These are phyloP conservation scores for Muscidifurax raptorellus DNA, from an alignment of 1,140 invertebrate genomes.

Conservation along the genomic window DNA sequence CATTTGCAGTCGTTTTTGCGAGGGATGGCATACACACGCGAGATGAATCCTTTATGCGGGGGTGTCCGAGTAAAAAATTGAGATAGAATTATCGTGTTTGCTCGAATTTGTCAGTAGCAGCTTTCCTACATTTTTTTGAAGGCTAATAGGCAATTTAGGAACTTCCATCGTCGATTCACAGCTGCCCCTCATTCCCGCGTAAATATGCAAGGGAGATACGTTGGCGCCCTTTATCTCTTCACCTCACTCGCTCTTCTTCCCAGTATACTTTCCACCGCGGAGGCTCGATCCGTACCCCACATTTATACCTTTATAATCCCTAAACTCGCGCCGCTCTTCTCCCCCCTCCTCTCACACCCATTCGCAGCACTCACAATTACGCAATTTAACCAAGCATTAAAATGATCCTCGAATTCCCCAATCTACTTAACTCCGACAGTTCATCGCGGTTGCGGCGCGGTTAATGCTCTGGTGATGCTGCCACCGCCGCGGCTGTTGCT, in stretches of 20 bases:
- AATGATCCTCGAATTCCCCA: constrained; percentile 66
- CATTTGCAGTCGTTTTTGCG: constrained; percentile 70
- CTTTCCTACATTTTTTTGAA: no score
- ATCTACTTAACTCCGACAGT: constrained; percentile 65
- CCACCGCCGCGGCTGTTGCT: not conserved
- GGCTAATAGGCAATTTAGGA: no score
- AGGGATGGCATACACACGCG: constrained; percentile 56
- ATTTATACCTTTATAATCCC: constrained; percentile 30
- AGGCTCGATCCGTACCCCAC: not conserved
- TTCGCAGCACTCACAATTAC: constrained; percentile 65
- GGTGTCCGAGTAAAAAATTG: not conserved
- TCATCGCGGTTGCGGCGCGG: constrained; percentile 41
- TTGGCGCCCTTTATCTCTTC: constrained; percentile 13
- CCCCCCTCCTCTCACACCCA: constrained; percentile 15
- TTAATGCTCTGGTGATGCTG: not conserved
- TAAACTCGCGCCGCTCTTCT: constrained; percentile 32
- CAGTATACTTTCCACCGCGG: constrained; percentile 12
- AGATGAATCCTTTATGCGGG: constrained; percentile 59
- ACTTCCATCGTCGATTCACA: no score
- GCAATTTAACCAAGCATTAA: constrained; percentile 69
- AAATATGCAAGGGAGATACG: constrained; percentile 56
- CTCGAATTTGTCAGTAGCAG: not conserved
- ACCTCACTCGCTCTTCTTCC: not conserved
- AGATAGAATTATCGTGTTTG: not conserved
- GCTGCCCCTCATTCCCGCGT: constrained; percentile 60